Conservation (phyloP, 2,888 invertebrate genomes). For the Parelbella ahira region DNA sequence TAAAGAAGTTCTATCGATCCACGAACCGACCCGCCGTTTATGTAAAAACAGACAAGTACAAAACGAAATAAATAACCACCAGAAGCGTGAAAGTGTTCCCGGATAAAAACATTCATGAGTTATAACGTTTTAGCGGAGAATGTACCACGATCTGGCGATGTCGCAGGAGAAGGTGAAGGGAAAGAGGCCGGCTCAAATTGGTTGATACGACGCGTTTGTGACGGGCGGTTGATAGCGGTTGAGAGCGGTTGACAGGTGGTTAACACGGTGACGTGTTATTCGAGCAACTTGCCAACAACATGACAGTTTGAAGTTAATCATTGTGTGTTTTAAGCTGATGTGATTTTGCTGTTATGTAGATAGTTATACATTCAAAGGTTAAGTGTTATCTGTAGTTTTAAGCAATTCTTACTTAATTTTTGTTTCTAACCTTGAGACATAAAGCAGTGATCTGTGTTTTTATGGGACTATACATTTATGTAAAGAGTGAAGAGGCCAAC, state of each 20-base stretch:
- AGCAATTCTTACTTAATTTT: too few species aligned
- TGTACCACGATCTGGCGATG: conserved; percentile 15
- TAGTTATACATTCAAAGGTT: too few species aligned
- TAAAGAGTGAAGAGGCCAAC: too few species aligned
- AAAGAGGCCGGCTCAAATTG: conserved; percentile 19
- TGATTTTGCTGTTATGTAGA: neutral
- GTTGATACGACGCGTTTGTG: conserved; percentile 13
- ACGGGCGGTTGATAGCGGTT: conserved; percentile 18
- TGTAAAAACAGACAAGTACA: conserved; percentile 18
- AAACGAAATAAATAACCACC: conserved; percentile 21
- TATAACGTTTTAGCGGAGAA: conserved; percentile 20
- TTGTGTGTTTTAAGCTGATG: neutral
- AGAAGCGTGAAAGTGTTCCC: conserved; percentile 20
- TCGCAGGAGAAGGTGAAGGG: conserved; percentile 10
- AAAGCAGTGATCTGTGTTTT: too few species aligned
- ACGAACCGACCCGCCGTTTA: conserved; percentile 5
- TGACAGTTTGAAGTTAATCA: too few species aligned
- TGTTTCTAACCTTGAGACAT: too few species aligned
- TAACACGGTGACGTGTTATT: conserved; percentile 13
- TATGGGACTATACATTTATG: too few species aligned
- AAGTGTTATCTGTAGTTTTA: too few species aligned
- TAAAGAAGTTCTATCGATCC: conserved; percentile 3
- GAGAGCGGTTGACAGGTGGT: conserved; percentile 17
- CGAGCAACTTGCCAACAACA: conserved; percentile 2
- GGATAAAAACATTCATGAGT: conserved; percentile 25